Conservation (phyloP, 2,113 vertebrate species). For the Prolemur simus region DNA sequence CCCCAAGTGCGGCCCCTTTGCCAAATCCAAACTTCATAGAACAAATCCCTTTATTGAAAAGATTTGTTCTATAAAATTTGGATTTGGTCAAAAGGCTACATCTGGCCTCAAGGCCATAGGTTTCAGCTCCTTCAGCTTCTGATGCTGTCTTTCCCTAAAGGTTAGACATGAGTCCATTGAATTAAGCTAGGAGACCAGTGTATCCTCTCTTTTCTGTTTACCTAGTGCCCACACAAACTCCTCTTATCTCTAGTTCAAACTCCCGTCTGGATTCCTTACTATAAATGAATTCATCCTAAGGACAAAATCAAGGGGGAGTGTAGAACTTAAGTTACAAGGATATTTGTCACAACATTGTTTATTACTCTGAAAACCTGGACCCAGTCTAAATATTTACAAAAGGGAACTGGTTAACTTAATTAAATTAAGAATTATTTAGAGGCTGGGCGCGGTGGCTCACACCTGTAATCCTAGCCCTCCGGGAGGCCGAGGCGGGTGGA, state of each 20-base stretch:
- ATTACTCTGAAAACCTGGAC: slow-evolving; percentile 24
- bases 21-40: no score
- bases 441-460: no score
- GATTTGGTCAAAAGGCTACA: no score
- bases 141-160: background rate
- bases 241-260: background rate
- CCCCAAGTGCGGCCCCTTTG: no score
- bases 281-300: slow-evolving; percentile 40
- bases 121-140: background rate
- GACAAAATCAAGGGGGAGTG: slow-evolving; percentile 27
- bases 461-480: no score
- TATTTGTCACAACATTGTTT: slow-evolving; percentile 44
- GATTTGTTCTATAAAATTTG: no score
- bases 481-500: no score
- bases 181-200: background rate
- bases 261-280: slow-evolving; percentile 40
- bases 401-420: slow-evolving; percentile 3
- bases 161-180: background rate
- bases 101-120: no score
- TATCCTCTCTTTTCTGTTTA: slow-evolving; percentile 28
- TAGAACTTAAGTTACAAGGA: background rate
- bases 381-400: slow-evolving; percentile 45
- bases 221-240: background rate
- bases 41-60: no score
- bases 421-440: slow-evolving; percentile 36